Evolutionary conservation across 1,140 invertebrate species (phyloP).

Genomic region (Scylla paramamosain): DNA sequence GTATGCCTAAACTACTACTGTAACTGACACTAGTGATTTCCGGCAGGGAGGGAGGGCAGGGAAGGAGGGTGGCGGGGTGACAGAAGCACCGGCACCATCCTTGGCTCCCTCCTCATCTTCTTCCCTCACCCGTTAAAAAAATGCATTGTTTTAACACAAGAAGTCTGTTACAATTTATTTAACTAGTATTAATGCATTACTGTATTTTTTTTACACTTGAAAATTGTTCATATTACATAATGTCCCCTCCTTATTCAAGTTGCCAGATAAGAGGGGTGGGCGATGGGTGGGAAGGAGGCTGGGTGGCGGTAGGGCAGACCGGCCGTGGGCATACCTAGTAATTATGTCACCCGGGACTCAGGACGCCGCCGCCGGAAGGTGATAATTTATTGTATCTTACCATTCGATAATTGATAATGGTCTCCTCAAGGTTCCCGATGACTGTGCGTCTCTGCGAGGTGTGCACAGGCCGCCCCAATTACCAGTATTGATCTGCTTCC

Average conservation of each 20-base stretch:
- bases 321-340: not conserved
- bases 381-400: conserved; percentile 45
- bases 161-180: not conserved
- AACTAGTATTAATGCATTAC: not conserved
- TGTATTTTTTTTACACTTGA: not conserved
- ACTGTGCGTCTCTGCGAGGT: not conserved
- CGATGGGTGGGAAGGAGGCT: not conserved
- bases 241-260: not conserved
- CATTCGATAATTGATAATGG: conserved; percentile 43
- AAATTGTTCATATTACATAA: not conserved
- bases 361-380: conserved; percentile 5
- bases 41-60: not conserved
- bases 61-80: not conserved
- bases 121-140: not conserved
- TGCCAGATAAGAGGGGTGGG: not conserved
- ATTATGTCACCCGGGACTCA: not conserved
- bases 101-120: not conserved
- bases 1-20: conserved; percentile 60
- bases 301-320: not conserved
- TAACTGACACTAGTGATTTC: conserved; percentile 69
- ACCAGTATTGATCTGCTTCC: not conserved
- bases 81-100: not conserved
- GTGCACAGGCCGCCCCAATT: not conserved
- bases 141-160: not conserved
- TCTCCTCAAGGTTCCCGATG: conserved; percentile 29